Base-by-base conservation (phyloP, 2,888 invertebrate species). In the Drosophila recens region DNA sequence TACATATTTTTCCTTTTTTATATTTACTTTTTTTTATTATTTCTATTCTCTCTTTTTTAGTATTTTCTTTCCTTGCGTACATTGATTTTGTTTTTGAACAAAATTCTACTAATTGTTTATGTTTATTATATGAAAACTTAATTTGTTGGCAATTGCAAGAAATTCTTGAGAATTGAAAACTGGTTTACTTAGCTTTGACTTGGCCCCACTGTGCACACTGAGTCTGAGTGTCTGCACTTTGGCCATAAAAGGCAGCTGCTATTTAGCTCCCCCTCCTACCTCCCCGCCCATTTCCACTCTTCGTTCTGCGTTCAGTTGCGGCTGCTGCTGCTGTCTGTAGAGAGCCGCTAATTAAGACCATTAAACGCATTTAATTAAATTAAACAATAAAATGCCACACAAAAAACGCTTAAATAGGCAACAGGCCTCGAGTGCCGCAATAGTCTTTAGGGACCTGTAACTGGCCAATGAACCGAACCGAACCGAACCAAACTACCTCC, bases 281-380 rank as follows among this genome's bases (percentile, higher is more conserved):
- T 30, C 38, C 61, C 36, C 23, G 4, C 49, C 30, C 30, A 30
- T 46, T 46, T 13, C 38, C 3, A 4, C 65, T 40, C 11, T 54
- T n/a, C 15, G 45, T 40, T 30, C 3, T 11, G 6, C 11, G 23
- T 23, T 23, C 15, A 20, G 13, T 15, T 9, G 23, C 23, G 23
- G 17, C 17, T 17, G 17, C 17, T 20, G 36, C 27, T 48, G 34
- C 38, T 49, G 40, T 17, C 74, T 38, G 54, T 75, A 61, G 75
- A 63, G 62, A 53, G 67, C 62, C 58, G 64, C 86, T 86, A 86
- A 86, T 86, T 82, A 88, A 82, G 84, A 78, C 72, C 80, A 86
- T 83, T 88, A 86, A 79, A 72, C 70, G 85, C 71, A 83, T 86
- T 88, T 88, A 82, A 87, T 87, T 80, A 88, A 88, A 88, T 88